A percentile compares a stretch with the other conserved stretches of the same genome.
Conservation (phyloP, 2,797 vertebrate genomes). For the Hipposideros larvatus region DNA sequence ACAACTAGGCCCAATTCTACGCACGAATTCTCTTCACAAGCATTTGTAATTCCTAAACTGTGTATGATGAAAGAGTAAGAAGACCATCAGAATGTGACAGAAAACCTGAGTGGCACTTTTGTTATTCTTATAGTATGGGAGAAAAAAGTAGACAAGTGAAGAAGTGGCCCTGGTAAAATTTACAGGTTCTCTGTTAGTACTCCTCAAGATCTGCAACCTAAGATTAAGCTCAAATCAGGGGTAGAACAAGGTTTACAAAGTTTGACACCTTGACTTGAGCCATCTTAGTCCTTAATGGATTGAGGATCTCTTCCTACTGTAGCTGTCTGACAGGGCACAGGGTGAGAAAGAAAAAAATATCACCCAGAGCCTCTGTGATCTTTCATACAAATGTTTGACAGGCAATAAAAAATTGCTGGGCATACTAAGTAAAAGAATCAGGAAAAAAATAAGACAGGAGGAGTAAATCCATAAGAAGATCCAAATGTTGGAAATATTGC, state of each 20-base stretch:
- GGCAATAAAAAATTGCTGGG: background rate
- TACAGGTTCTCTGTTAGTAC: background rate
- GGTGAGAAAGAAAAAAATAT: background rate
- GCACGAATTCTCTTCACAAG: background rate
- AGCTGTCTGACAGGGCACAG: background rate
- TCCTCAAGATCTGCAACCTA: background rate
- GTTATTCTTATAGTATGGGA: background rate
- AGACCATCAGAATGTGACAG: background rate
- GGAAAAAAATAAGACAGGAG: background rate
- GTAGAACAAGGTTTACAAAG: background rate
- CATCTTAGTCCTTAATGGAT: background rate
- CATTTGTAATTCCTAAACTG: background rate
- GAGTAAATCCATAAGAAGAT: background rate
- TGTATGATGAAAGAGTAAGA: background rate
- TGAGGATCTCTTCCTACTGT: background rate
- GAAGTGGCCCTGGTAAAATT: background rate
- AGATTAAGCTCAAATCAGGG: background rate
- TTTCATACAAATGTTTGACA: background rate
- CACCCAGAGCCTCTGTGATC: background rate
- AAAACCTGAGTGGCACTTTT: background rate
- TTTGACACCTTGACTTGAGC: background rate
- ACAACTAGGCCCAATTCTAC: background rate
- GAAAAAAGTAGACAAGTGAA: background rate
- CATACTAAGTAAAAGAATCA: background rate
- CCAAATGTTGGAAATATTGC: background rate